A percentile compares a stretch with the other conserved stretches of the same genome.
Conservation (phyloP, 2,888 invertebrate species). For the Priocnemis perturbator region DNA sequence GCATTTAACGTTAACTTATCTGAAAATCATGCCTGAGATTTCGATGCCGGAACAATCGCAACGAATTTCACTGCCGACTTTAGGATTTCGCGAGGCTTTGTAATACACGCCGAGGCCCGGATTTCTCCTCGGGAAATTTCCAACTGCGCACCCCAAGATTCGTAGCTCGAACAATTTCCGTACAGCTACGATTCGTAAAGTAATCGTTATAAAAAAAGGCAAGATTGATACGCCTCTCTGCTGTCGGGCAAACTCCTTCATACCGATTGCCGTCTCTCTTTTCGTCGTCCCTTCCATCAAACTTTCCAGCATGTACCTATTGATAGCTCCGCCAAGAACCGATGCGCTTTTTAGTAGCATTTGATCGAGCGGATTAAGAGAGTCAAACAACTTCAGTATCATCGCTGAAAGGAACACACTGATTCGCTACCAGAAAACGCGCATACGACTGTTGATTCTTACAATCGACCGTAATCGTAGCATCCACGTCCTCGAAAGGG, state of each 20-base stretch:
- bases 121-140: slow-evolving; percentile 77
- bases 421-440: background rate
- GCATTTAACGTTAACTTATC: background rate
- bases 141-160: slow-evolving; percentile 80
- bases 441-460: slow-evolving; percentile 34
- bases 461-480: slow-evolving; percentile 79
- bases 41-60: slow-evolving; percentile 75
- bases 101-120: slow-evolving; percentile 58
- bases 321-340: slow-evolving; percentile 81
- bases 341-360: slow-evolving; percentile 81
- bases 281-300: slow-evolving; percentile 76
- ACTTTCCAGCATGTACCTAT: slow-evolving; percentile 79
- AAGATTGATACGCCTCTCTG: background rate
- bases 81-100: slow-evolving; percentile 65
- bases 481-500: slow-evolving; percentile 77
- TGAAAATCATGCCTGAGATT: slow-evolving; percentile 65
- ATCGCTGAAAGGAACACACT: slow-evolving; percentile 75
- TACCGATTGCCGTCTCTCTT: slow-evolving; percentile 72
- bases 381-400: slow-evolving; percentile 81
- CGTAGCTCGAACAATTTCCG: slow-evolving; percentile 79
- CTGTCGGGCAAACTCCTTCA: background rate
- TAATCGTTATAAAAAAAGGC: background rate
- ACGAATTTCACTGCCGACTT: slow-evolving; percentile 63
- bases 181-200: slow-evolving; percentile 74
- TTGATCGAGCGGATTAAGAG: slow-evolving; percentile 81